phyloP scores from a whole-genome alignment of 2,797 vertebrate genomes.

The Sus cebifrons region DNA sequence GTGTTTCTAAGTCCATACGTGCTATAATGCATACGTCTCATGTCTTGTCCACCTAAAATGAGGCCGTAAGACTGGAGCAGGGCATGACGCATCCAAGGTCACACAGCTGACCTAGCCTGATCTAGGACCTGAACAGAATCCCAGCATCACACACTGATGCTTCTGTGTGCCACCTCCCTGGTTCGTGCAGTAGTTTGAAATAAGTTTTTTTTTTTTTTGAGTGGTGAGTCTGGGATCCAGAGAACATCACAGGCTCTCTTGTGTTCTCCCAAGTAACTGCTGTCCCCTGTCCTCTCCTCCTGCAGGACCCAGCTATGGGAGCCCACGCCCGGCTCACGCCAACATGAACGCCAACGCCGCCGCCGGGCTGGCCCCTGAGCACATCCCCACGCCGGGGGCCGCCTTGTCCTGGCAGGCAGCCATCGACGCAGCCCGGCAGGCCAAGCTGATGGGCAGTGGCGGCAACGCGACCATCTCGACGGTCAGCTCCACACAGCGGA shows the following conservation, averaged over 20 bases:
- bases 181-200: slow-evolving; percentile 22
- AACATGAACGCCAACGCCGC: slow-evolving; percentile 96
- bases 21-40: background rate
- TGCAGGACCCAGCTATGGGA: slow-evolving; percentile 96
- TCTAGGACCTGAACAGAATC: background rate
- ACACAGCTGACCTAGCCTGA: background rate
- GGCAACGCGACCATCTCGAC: slow-evolving; percentile 97
- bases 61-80: background rate
- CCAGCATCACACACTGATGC: background rate
- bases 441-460: slow-evolving; percentile 97
- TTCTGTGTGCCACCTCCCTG: background rate
- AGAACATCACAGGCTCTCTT: background rate
- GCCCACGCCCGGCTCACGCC: slow-evolving; percentile 94
- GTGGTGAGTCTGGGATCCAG: background rate
- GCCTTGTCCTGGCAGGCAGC: slow-evolving; percentile 99
- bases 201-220: background rate
- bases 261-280: slow-evolving; percentile 3
- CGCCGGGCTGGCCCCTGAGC: slow-evolving; percentile 97
- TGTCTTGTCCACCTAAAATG: background rate
- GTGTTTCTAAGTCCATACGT: background rate
- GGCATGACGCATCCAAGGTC: background rate
- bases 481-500: slow-evolving; percentile 97
- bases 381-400: slow-evolving; percentile 96
- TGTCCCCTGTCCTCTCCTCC: background rate
- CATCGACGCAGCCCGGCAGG: slow-evolving; percentile 97